phyloP scores from a whole-genome alignment of 2,888 invertebrate species.

The Tridacna gigas region DNA sequence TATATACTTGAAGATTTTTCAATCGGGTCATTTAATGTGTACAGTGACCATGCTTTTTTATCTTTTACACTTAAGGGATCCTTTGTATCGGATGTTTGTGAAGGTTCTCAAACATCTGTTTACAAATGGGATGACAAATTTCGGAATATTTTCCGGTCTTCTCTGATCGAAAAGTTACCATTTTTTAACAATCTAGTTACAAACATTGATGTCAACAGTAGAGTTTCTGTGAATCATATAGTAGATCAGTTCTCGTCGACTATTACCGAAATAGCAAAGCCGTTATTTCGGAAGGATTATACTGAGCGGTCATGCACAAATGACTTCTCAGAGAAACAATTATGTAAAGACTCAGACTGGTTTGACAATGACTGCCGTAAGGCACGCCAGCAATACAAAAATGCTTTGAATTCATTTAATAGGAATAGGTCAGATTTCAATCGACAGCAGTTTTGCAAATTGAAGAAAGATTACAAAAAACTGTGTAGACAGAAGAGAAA shows the following conservation, averaged over 20 bases:
- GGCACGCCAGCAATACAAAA: not conserved
- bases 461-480: constrained; percentile 19
- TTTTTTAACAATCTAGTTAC: not conserved
- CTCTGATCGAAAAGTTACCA: constrained; percentile 23
- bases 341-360: constrained; percentile 2
- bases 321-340: not conserved
- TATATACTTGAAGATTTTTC: not conserved
- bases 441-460: constrained; percentile 6
- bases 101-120: not conserved
- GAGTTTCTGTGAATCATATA: constrained; percentile 9
- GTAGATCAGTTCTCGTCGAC: not conserved
- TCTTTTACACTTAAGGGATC: not conserved
- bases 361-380: constrained; percentile 20
- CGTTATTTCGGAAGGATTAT: constrained; percentile 1
- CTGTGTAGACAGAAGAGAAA: constrained; percentile 13
- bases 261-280: constrained; percentile 8
- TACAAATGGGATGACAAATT: not conserved
- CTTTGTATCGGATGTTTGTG: not conserved
- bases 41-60: constrained; percentile 8
- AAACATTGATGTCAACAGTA: not conserved
- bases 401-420: constrained; percentile 8
- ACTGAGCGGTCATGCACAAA: no score
- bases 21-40: not conserved
- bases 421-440: not conserved
- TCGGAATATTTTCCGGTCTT: constrained; percentile 6